Base-by-base conservation (phyloP, 2,888 invertebrate genomes). In the Tipula confusa region DNA sequence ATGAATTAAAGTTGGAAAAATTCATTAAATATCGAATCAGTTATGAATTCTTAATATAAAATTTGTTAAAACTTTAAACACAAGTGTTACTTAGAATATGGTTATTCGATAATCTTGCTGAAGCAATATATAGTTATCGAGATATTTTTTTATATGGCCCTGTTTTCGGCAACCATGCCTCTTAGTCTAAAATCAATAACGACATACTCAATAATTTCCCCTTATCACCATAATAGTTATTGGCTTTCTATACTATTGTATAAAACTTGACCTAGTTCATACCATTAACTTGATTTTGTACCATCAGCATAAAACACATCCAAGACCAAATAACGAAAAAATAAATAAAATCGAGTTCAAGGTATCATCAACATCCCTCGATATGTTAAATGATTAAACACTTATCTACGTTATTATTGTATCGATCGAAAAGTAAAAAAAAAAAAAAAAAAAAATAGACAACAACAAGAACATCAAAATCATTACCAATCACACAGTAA, bases 401-500 rank as follows among this genome's bases (percentile, higher is more conserved):
- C 64, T 64, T 64, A 64, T 64, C 6, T 64, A 1, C 15, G 5
- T 43, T 36, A 9, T 36, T 36, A 15, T 43, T 43, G n/a, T 43
- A 43, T 43, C 15, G 43, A 43, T 43, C 43, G 43, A 43, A 43
- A 64, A 64, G 24, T 24, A 24, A 24, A 64, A 18, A 64, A 64
- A 18, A 64, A 64, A 18, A 64, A 24, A 24, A 64, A 64, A 11
- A 33, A 33, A 64, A 64, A 64, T 24, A 24, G 64, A 64, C 64
- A 64, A 64, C 64, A 64, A 64, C 64, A 64, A 24, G 64, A 64
- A 64, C 64, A 64, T 64, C 11, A 64, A 64, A 64, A 64, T 64
- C 64, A 64, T 64, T 64, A 64, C 64, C 64, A 64, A 64, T 64
- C 64, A 64, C 64, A 64, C 64, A 64, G 64, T 64, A 64, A 64